These are phyloP conservation scores for Taphrorychus bicolor DNA, from an alignment of 2,888 invertebrate genomes.

Conservation along the genomic window DNA sequence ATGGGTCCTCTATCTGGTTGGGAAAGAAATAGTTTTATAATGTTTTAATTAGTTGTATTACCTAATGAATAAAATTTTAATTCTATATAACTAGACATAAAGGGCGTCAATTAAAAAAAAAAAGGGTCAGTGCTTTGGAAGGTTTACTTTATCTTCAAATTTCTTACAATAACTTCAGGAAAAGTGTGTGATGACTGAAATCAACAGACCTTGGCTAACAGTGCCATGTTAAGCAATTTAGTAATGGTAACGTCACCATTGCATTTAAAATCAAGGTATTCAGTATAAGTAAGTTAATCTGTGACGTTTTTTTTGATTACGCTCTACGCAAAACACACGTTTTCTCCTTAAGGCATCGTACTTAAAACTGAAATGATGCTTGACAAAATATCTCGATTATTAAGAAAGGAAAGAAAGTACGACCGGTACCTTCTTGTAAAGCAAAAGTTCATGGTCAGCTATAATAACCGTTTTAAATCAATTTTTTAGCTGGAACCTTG, in stretches of 20 bases:
- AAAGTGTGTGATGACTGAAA: background rate
- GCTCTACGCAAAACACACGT: no score
- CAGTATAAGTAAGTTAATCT: background rate
- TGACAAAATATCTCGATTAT: background rate
- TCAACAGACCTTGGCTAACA: background rate
- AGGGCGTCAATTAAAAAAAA: no score
- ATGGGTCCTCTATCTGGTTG: no score
- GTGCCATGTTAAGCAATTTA: background rate
- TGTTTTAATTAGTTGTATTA: no score
- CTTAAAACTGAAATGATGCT: background rate
- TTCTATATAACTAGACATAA: no score
- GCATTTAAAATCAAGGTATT: background rate
- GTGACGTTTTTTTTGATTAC: background rate
- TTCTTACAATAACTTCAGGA: background rate
- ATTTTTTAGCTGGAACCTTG: background rate
- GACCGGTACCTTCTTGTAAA: background rate
- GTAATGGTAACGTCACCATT: background rate
- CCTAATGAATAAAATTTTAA: no score
- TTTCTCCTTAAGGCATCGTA: background rate
- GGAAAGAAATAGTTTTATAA: no score
- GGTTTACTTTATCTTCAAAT: no score
- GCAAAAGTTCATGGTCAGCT: background rate
- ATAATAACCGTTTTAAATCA: background rate
- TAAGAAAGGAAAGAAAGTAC: background rate
- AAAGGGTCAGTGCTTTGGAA: no score